Conservation (phyloP, 1,140 invertebrate genomes). For the Drosophila sturtevanti region DNA sequence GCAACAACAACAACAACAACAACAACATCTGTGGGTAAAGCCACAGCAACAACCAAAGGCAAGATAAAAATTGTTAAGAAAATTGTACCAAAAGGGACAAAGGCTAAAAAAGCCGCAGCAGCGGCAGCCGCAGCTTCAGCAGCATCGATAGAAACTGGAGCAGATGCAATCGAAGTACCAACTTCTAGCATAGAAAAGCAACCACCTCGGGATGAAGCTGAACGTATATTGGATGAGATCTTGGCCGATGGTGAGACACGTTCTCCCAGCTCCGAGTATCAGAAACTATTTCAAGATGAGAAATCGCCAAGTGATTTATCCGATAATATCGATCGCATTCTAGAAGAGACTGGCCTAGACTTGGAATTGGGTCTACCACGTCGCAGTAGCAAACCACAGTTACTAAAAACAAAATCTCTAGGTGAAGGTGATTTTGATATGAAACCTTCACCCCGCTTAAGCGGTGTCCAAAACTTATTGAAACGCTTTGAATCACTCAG, state of each 20-base stretch:
- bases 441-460: slow-evolving; percentile 38
- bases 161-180: not conserved
- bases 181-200: not conserved
- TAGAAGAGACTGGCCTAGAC: slow-evolving; percentile 70
- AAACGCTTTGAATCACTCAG: slow-evolving; percentile 78
- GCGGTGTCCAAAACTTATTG: slow-evolving; percentile 71
- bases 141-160: no score
- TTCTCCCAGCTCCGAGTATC: slow-evolving; percentile 75
- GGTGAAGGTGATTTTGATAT: slow-evolving; percentile 70
- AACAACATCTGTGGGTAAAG: slow-evolving; percentile 33
- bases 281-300: slow-evolving; percentile 72
- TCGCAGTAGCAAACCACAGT: slow-evolving; percentile 57
- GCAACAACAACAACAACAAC: slow-evolving; percentile 38
- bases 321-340: slow-evolving; percentile 75
- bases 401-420: slow-evolving; percentile 73
- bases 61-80: slow-evolving; percentile 76
- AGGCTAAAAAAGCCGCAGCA: slow-evolving; percentile 65
- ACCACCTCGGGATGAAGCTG: slow-evolving; percentile 62
- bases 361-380: slow-evolving; percentile 65
- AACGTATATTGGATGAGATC: slow-evolving; percentile 73
- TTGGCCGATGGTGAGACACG: slow-evolving; percentile 54
- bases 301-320: slow-evolving; percentile 80
- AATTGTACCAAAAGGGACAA: slow-evolving; percentile 74
- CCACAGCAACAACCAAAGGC: slow-evolving; percentile 49
- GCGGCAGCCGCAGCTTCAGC: slow-evolving; percentile 24